Evolutionary conservation across 23 tunicate genomes (phyloP), one percentile per base, ranked within the genome.

Genomic region (Trididemnum nubilum): DNA sequence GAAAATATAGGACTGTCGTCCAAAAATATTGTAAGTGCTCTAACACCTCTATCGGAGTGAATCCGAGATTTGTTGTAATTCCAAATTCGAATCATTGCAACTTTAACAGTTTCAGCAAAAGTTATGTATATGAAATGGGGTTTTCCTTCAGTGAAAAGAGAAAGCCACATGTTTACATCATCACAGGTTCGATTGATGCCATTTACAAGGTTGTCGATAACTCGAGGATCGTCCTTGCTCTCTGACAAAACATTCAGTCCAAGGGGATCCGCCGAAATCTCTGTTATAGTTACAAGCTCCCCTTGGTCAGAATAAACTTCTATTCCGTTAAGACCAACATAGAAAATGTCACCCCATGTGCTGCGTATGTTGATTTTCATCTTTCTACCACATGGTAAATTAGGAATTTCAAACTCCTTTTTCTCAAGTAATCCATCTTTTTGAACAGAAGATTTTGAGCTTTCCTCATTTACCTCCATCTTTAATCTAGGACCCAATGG

Each of bases 21-120:
- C 5, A 94, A 74, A 18, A 78, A 33, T 18, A 94, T 51, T 2
- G 80, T 73, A 1, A 94, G 25, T n/a, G 80, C 84, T 44, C 49
- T 86, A 0, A 77, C 98, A 3, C 98, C 98, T 52, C 98, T 35
- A 0, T 71, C 65, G 33, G 95, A 58, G 64, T 94, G 98, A 39
- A 94, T 89, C 21, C 98, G 82, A 35, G 92, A 88, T 80, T 89
- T 88, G 82, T 89, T 94, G 85, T 94, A 94, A 76, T 94, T 94
- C 98, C 98, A 94, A 23, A 94, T 64, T 31, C 98, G 54, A 12
- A 94, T 89, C 88, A 89, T 83, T 19, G 98, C 94, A 36, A 94
- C 72, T 50, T 72, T 38, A 26, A 36, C 57, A 5, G 71, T 37
- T 33, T 54, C 29, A 19, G 59, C 35, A 33, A 94, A 89, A 30